Evolutionary conservation across 2,888 invertebrate genomes (phyloP).

Genomic region (Drosophila leonis): DNA sequence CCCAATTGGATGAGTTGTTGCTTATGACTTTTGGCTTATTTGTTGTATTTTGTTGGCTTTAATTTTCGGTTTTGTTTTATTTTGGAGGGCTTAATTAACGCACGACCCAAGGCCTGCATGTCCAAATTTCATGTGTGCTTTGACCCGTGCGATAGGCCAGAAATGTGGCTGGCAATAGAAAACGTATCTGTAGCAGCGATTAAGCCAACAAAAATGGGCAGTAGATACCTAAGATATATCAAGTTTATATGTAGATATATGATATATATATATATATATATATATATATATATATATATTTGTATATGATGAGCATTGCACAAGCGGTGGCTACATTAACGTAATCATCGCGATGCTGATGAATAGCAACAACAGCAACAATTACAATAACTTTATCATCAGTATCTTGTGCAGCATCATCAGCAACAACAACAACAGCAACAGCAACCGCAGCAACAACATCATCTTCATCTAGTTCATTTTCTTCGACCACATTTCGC

Average conservation of each 20-base stretch:
- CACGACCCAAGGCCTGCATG: slow-evolving; percentile 40
- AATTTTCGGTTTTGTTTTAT: slow-evolving; percentile 17
- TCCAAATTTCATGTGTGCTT: slow-evolving; percentile 31
- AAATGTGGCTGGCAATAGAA: slow-evolving; percentile 23
- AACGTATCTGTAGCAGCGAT: slow-evolving; percentile 26
- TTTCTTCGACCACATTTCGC: slow-evolving; percentile 54
- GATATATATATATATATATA: background rate
- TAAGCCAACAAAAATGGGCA: background rate
- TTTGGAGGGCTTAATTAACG: slow-evolving; percentile 41
- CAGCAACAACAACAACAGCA: background rate
- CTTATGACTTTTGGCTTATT: slow-evolving; percentile 14
- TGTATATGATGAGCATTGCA: slow-evolving; percentile 41
- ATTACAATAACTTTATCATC: slow-evolving; percentile 23
- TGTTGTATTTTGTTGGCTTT: slow-evolving; percentile 4
- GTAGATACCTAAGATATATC: slow-evolving; percentile 14
- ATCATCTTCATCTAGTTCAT: slow-evolving; percentile 47
- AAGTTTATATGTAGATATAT: background rate
- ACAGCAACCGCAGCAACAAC: slow-evolving; percentile 10
- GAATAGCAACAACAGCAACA: slow-evolving; percentile 7
- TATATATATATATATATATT: background rate
- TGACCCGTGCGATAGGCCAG: slow-evolving; percentile 40
- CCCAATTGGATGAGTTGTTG: slow-evolving; percentile 28
- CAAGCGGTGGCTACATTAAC: slow-evolving; percentile 38
- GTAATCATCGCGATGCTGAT: slow-evolving; percentile 33
- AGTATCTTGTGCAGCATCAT: slow-evolving; percentile 27